Evolutionary conservation across 2,888 invertebrate species (phyloP), one percentile per base, ranked within the genome.

Genomic region (Cosmorhoe ocellata): DNA sequence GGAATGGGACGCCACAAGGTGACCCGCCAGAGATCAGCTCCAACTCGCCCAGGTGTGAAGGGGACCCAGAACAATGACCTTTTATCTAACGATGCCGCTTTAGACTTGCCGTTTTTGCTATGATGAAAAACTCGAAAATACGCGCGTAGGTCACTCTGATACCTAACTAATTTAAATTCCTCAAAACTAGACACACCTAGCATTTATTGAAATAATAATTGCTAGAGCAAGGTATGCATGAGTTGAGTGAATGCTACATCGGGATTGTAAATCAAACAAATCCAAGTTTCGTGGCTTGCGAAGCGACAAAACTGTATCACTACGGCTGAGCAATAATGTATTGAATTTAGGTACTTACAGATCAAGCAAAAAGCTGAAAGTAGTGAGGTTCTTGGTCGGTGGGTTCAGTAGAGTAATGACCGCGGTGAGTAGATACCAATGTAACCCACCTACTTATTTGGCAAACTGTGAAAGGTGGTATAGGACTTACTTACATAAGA

Each of bases 1-100:
- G 62, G 61, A 59, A 56, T 62, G 65, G 51, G 59, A 52, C 56
- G 55, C 46, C 41, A 28, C 64, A 71, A 71, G 74, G 71, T 71
- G 69, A 72, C 71, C 72, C 32, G 30, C 14, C 33, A 27, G 62
- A 42, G 60, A 58, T 49, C 56, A 59, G 50, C 56, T 60, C 61
- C 59, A 59, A 61, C 55, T 34, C 58, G 61, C 53, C 65, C 60
- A 64, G 55, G 60, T 69, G 70, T 70, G 71, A 74, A 76, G 76
- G 75, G 66, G 69, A 71, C 63, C 45, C 54, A 54, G 63, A 47
- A 47, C 68, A 55, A 56, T 61, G 66, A 71, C 70, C 71, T 67
- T 61, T 61, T 59, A 55, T 40, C 22, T 24, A 36, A 22, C 48
- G 43, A 47, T 51, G 47, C 51, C 47, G 52, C 43, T 43, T 43